phyloP scores from a whole-genome alignment of 1,140 invertebrate genomes.

The Muscidifurax raptorellus region DNA sequence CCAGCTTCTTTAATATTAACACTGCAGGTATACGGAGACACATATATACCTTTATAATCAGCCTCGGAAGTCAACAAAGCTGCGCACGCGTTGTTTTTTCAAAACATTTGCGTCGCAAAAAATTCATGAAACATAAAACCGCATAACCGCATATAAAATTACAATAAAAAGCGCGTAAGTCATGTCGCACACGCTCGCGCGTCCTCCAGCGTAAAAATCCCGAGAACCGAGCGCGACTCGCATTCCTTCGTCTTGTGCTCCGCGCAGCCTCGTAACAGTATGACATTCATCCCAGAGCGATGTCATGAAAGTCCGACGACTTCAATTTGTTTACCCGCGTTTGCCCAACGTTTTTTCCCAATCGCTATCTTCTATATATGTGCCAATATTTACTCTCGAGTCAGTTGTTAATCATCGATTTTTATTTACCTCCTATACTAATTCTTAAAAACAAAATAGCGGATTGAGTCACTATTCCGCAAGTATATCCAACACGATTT shows the following conservation, averaged over 20 bases:
- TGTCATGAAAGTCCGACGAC: not conserved
- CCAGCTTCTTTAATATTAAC: too few relatives aligned
- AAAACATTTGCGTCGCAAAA: not conserved
- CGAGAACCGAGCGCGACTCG: not conserved
- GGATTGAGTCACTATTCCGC: too few relatives aligned
- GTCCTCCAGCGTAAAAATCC: conserved; percentile 11
- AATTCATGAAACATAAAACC: conserved; percentile 20
- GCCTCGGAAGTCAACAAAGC: too few relatives aligned
- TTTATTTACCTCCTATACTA: not conserved
- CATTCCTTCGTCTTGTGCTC: conserved; percentile 1
- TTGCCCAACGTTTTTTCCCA: not conserved
- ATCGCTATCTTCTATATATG: not conserved
- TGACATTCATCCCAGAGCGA: conserved; percentile 21
- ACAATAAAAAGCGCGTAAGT: conserved; percentile 43
- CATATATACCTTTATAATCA: too few relatives aligned
- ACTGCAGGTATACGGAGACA: too few relatives aligned
- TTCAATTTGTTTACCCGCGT: not conserved
- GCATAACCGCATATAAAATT: conserved; percentile 8
- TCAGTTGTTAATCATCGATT: not conserved
- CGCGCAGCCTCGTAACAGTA: conserved; percentile 5
- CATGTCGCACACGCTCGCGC: not conserved
- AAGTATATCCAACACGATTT: not conserved
- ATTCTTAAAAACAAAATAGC: not conserved
- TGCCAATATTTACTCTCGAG: not conserved
- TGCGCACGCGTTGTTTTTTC: not conserved